Evolutionary conservation across 2,113 vertebrate genomes (phyloP), one percentile per base, ranked within the genome.

Genomic region (Scalopus aquaticus): DNA sequence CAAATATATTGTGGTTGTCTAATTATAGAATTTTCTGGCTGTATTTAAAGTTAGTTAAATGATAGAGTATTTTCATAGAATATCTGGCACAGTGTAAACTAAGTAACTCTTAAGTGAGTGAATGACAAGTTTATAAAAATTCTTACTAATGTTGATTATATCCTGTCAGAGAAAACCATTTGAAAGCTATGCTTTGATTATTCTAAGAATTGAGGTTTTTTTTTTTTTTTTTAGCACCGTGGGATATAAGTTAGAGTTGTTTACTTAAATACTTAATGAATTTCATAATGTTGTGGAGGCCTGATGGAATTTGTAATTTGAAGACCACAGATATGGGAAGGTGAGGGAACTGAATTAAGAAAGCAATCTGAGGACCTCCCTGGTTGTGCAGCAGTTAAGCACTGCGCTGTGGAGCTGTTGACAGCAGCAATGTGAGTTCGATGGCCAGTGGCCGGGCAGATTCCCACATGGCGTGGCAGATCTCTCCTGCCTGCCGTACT

Each of bases 1-100:
- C 98, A 98, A 96, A 97, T 97, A 95, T 60, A 62, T 90, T 95
- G 88, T 70, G 87, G 91, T 83, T 95, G 96, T 86, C 96, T 98
- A 98, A 98, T 97, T 97, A 97, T 96, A 93, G 91, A 91, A 96
- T 93, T 95, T 94, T 93, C 95, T 91, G 70, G 54, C 39, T 94
- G 94, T 78, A 93, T 95, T 97, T 91, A 85, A 92, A 76, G 28
- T 86, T 74, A 90, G 82, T 84, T 73, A 74, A 91, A 54, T 91
- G 58, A 78, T 35, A 84, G 39, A 93, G 10, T 35, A 76, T 88
- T 84, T 92, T 92, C 73, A 69, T 80, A 90, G 54, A 93, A 35
- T 88, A 72, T 84, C n/a, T 97, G 72, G 69, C n/a, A 79, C 17
- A 54, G 51, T 87, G 28, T 84, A 93, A 95, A 74, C 32, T 77